phyloP scores from a whole-genome alignment of 1,140 invertebrate species.

The Samia ricini region DNA sequence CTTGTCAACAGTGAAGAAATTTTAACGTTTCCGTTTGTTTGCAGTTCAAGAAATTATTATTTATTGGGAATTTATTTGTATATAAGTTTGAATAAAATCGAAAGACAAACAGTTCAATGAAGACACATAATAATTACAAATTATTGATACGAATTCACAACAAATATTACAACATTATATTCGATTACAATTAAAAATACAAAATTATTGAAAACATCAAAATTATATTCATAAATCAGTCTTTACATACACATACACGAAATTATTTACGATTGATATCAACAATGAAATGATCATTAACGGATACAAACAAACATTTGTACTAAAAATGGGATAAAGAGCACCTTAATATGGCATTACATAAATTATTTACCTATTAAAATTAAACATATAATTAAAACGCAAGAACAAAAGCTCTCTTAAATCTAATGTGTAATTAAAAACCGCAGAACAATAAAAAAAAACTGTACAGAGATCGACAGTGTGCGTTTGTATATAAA shows the following conservation, averaged over 20 bases:
- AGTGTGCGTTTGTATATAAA: slow-evolving; percentile 36
- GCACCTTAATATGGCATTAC: slow-evolving; percentile 34
- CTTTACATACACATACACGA: background rate
- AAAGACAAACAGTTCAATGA: background rate
- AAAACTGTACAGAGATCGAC: slow-evolving; percentile 31
- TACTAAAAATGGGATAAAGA: slow-evolving; percentile 33
- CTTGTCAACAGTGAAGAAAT: background rate
- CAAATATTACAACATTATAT: slow-evolving; percentile 5
- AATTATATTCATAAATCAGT: slow-evolving; percentile 6
- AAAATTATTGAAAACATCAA: slow-evolving; percentile 6
- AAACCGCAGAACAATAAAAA: slow-evolving; percentile 4
- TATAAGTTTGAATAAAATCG: background rate
- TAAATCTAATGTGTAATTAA: background rate
- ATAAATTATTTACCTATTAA: slow-evolving; percentile 2
- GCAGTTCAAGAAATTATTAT: background rate
- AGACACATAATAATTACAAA: slow-evolving; percentile 3
- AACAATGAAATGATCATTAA: background rate
- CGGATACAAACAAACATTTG: slow-evolving; percentile 17
- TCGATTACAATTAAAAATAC: slow-evolving; percentile 6
- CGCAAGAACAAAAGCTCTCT: background rate
- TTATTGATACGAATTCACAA: slow-evolving; percentile 2
- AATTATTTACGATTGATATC: slow-evolving; percentile 4
- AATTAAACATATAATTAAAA: background rate
- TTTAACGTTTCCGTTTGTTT: background rate
- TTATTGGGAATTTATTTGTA: background rate